These are phyloP conservation scores for Synchiropus splendidus DNA, from an alignment of 2,113 vertebrate genomes.

Conservation along the genomic window DNA sequence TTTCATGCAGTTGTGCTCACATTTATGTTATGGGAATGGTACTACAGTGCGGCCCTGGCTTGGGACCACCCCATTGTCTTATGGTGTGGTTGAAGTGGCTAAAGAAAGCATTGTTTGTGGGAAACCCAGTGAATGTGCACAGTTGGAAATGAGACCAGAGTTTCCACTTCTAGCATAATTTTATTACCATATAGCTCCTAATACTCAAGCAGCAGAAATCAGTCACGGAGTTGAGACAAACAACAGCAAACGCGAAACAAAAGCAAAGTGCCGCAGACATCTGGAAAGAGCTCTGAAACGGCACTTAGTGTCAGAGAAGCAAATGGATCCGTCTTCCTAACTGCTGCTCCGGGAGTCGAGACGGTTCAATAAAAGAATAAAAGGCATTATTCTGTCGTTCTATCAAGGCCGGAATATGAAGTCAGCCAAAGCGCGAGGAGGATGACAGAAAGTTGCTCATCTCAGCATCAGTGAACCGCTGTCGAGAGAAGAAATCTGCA, in stretches of 20 bases:
- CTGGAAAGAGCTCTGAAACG: constrained; percentile 1
- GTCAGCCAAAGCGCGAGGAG: not conserved
- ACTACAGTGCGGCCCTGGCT: no score
- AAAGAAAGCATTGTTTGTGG: no score
- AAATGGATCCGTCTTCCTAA: constrained; percentile 3
- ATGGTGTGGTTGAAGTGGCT: no score
- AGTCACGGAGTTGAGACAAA: not conserved
- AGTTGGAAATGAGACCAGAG: no score
- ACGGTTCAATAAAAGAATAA: constrained; percentile 2
- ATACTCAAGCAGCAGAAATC: not conserved
- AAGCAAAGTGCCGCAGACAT: not conserved
- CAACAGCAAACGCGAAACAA: not conserved
- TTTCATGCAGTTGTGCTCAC: no score
- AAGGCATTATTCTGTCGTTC: not conserved
- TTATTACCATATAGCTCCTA: not conserved
- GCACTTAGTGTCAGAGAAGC: constrained; percentile 8
- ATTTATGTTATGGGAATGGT: no score
- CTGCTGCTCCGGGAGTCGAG: constrained; percentile 4
- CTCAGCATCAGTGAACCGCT: not conserved
- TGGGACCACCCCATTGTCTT: no score
- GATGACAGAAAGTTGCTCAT: not conserved
- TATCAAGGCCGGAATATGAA: constrained; percentile 1
- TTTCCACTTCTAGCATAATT: no score
- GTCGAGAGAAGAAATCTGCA: no score
- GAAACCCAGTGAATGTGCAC: no score